A percentile compares a stretch with the other conserved stretches of the same genome.
Conservation (phyloP, 1,140 invertebrate genomes). For the Heliconius hewitsoni region DNA sequence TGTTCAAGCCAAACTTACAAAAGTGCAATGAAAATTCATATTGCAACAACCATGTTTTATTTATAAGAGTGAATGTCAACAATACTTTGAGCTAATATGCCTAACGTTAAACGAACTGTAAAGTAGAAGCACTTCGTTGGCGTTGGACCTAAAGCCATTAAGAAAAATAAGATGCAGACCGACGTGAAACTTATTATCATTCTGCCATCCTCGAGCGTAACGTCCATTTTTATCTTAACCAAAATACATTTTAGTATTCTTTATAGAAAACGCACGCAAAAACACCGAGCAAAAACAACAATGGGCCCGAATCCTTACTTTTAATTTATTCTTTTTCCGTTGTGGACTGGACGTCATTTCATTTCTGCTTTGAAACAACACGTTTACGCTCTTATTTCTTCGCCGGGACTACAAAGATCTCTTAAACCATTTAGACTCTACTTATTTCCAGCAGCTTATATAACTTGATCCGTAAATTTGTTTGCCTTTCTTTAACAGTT, state of each 20-base stretch:
- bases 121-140: slow-evolving; percentile 18
- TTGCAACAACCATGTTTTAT: slow-evolving; percentile 13
- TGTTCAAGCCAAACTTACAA: not conserved
- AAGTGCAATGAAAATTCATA: not conserved
- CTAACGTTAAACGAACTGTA: slow-evolving; percentile 11
- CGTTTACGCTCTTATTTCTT: slow-evolving; percentile 69
- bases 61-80: slow-evolving; percentile 12
- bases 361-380: slow-evolving; percentile 62
- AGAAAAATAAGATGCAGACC: slow-evolving; percentile 41
- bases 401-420: slow-evolving; percentile 47
- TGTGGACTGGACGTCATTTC: slow-evolving; percentile 62
- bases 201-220: slow-evolving; percentile 40
- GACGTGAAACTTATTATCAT: slow-evolving; percentile 49
- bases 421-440: slow-evolving; percentile 48
- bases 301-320: slow-evolving; percentile 60
- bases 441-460: slow-evolving; percentile 49
- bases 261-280: slow-evolving; percentile 54
- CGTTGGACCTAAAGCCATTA: slow-evolving; percentile 38
- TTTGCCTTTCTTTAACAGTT: slow-evolving; percentile 70
- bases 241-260: slow-evolving; percentile 56
- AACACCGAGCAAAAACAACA: slow-evolving; percentile 55
- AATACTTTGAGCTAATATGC: slow-evolving; percentile 27
- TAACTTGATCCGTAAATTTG: slow-evolving; percentile 67
- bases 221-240: slow-evolving; percentile 48
- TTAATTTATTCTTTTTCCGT: slow-evolving; percentile 70